Base-by-base conservation (phyloP, 2,113 vertebrate genomes). In the Istiophorus platypterus region DNA sequence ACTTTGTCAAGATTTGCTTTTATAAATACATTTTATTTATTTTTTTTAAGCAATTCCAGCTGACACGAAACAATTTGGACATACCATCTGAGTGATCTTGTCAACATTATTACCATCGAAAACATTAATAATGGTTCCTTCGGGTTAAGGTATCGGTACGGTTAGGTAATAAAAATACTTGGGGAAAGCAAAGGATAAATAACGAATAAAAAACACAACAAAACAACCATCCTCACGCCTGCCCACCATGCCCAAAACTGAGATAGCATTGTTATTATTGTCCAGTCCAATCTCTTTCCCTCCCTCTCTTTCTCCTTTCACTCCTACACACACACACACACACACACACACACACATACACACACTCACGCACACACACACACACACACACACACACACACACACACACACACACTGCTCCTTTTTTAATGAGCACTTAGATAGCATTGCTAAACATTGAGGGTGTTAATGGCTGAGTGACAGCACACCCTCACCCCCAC, bases 341-440 rank as follows among this genome's bases (percentile, higher is more conserved):
- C 41, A 47, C 22, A 18, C 39, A 61, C 12, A 45, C 26, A 27
- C 11, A 6, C 47, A 58, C 56, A 39, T 27, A 37, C 29, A 41
- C 39, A 61, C 31, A 67, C 42, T 41, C 22, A 41, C 39, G 11
- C 39, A 41, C 39, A 42, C 41, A 39, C 17, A n/a, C 49, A 51
- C 37, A 54, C 31, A 42, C 39, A 61, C 31, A 68, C 45, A 49
- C n/a, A 42, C 12, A 42, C 12, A 42, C 41, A 14, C 17, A 49
- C 8, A 17, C 39, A 64, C 12, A 45, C n/a, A 29, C 12, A 6
- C 49, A 58, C 56, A 34, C 31, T 22, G 20, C 29, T 47, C 22
- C 10, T 54, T 66, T 66, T 80, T 75, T 88, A 73, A 90, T 74
- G 81, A 85, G 64, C 51, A 58, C 11, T 63, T 68, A 59, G 27